Conservation (phyloP, 2,797 vertebrate genomes). For the Lutjanus campechanus region DNA sequence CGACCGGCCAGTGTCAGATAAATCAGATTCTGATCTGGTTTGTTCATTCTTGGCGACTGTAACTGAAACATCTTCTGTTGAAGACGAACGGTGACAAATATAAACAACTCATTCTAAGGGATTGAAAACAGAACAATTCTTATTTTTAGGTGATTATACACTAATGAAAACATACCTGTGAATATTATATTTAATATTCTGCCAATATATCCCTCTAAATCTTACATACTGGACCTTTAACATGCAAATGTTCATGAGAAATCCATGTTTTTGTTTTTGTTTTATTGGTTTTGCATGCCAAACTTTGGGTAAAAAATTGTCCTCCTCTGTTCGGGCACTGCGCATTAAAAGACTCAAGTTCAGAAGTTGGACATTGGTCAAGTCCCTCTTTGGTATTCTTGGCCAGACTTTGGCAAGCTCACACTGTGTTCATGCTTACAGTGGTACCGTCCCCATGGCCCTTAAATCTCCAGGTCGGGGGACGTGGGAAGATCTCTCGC, state of each 20-base stretch:
- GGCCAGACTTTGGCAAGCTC: constrained; percentile 49
- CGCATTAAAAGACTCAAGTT: constrained; percentile 41
- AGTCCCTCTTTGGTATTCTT: constrained; percentile 66
- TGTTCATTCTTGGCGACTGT: too few relatives aligned
- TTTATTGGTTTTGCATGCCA: background rate
- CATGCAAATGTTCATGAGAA: background rate
- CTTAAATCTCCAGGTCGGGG: constrained; percentile 34
- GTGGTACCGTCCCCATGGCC: constrained; percentile 55
- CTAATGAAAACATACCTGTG: too few relatives aligned
- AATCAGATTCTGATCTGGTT: too few relatives aligned
- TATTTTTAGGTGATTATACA: too few relatives aligned
- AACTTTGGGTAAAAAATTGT: constrained; percentile 21
- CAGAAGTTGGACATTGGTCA: constrained; percentile 63
- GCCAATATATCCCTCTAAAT: too few relatives aligned
- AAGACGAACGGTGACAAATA: too few relatives aligned
- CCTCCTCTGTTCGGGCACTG: constrained; percentile 2
- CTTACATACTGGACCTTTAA: too few relatives aligned
- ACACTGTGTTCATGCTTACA: constrained; percentile 41
- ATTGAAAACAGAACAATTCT: too few relatives aligned
- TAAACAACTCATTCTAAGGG: too few relatives aligned
- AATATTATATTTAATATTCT: too few relatives aligned
- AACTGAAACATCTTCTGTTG: too few relatives aligned
- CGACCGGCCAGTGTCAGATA: too few relatives aligned
- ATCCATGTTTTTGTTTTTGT: background rate
- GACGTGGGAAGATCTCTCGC: constrained; percentile 63